Percentiles rank a stretch among this genome's conserved stretches.
phyloP scores from a whole-genome alignment of 2,113 vertebrate genomes.

The Sciurus niger region DNA sequence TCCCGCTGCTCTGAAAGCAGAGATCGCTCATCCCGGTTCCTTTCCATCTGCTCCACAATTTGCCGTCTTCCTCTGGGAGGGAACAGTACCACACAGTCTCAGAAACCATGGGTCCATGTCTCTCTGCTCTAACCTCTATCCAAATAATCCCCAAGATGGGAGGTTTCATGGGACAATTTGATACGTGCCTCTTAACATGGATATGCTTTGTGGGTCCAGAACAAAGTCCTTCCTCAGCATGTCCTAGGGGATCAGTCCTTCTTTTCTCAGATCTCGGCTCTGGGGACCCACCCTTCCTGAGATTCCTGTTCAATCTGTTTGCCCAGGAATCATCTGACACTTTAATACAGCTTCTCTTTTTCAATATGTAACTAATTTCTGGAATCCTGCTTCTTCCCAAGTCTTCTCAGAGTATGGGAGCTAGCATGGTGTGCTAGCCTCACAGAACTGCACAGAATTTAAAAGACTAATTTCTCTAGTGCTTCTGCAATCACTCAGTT shows the following conservation, averaged over 20 bases:
- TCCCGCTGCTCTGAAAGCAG: constrained; percentile 89
- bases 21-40: constrained; percentile 87
- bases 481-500: background rate
- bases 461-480: background rate
- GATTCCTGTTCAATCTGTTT: background rate
- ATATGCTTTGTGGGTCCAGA: background rate
- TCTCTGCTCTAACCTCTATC: background rate
- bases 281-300: background rate
- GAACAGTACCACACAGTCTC: rapidly evolving
- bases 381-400: background rate
- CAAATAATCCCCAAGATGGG: background rate
- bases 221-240: background rate
- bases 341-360: background rate
- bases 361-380: background rate
- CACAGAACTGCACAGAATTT: background rate
- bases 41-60: constrained; percentile 91
- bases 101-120: background rate
- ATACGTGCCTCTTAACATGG: no score
- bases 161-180: background rate
- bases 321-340: background rate
- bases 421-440: background rate
- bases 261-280: background rate
- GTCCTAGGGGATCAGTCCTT: background rate
- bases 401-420: background rate
- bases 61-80: constrained; percentile 90